Evolutionary conservation across 2,888 invertebrate genomes (phyloP).

Genomic region (Ectemnius continuus): DNA sequence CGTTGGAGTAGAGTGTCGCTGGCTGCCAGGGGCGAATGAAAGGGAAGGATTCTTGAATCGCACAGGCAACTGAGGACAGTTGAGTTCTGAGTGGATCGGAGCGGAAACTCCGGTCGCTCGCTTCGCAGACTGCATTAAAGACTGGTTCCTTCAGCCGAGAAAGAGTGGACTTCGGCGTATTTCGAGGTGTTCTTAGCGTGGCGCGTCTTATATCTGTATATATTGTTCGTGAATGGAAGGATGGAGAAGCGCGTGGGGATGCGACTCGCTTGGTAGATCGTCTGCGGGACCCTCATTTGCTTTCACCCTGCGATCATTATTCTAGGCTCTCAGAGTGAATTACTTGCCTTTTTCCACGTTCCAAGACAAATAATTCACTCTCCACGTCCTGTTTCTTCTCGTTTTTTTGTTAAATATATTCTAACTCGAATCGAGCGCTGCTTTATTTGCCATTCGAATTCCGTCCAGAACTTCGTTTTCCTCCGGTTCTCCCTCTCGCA

Average conservation of each 20-base stretch:
- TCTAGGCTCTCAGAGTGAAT: no score
- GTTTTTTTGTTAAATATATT: background rate
- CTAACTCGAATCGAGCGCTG: background rate
- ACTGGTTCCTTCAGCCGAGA: conserved; percentile 29
- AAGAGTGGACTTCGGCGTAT: background rate
- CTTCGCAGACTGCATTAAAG: conserved; percentile 22
- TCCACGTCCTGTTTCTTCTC: background rate
- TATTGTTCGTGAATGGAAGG: background rate
- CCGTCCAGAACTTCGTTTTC: background rate
- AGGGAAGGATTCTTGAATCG: no score
- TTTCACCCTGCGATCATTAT: background rate
- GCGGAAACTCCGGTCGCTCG: conserved; percentile 7
- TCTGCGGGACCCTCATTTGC: background rate
- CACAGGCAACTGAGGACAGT: background rate
- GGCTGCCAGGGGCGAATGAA: no score
- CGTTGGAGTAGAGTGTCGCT: no score
- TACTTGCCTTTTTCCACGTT: no score
- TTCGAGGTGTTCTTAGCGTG: conserved; percentile 26
- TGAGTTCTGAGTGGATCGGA: conserved; percentile 14
- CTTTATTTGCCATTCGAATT: conserved; percentile 1
- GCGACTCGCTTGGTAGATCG: conserved; percentile 18
- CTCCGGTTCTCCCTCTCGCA: no score
- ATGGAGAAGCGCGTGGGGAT: background rate
- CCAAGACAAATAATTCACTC: background rate
- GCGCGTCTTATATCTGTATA: conserved; percentile 4